Evolutionary conservation across 2,888 invertebrate genomes (phyloP), one percentile per base, ranked within the genome.

Genomic region (Prenolepis imparis): DNA sequence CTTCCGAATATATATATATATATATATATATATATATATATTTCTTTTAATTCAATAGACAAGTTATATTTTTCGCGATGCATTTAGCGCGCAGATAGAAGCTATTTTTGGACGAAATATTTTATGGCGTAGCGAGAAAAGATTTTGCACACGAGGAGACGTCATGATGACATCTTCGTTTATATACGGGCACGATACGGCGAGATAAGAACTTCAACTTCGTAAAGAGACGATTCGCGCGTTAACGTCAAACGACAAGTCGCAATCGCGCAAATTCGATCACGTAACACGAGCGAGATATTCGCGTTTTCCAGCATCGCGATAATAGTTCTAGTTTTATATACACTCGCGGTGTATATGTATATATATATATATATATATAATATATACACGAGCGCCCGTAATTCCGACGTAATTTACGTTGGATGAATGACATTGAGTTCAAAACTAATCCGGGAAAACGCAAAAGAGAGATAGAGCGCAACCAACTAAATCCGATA

Each of bases 331-430:
- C 36, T 70, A 80, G 78, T 80, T 70, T 70, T 61, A 52, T 52
- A n/a, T n/a, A n/a, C 8, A 48, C 28, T 28, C 3, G 78, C 70
- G 70, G 44, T 44, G 52, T 75, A 75, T 8, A 3, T 28, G 28
- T 28, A 28, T 28, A 64, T 75, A 75, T 6, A n/a, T n/a, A n/a
- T n/a, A n/a, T 75, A 75, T 8, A 3, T 28, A 3, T 28, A 28
- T 28, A 64, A n/a, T 75, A 75, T 6, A 55, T 55, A 66, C 12
- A 52, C 48, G 44, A 44, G 15, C 48, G 36, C 24, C 24, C 70
- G 70, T 80, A 80, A 70, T 70, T 70, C 36, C 15, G 55, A 80
- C 68, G 52, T 80, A 80, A 87, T 87, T 84, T 87, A 80, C 82
- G 82, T 73, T 70, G 72, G 57, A 84, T 74, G 74, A 88, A 81